phyloP scores from a whole-genome alignment of 2,888 invertebrate species.

The Acanthosepion lycidas region DNA sequence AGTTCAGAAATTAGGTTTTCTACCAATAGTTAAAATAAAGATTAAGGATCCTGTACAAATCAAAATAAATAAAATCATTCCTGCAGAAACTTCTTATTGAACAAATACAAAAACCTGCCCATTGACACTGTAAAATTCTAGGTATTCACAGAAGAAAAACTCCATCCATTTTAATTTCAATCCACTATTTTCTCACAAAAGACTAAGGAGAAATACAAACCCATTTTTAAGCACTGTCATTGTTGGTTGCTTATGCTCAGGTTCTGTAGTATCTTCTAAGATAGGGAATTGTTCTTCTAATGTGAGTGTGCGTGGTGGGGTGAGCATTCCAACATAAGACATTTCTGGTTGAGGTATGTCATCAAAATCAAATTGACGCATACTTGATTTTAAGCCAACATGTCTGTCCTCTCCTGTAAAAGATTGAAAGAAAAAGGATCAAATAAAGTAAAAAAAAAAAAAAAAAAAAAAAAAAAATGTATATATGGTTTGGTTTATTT shows the following conservation, averaged over 20 bases:
- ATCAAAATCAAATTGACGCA: slow-evolving; percentile 60
- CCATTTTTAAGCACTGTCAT: slow-evolving; percentile 47
- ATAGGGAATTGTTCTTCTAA: slow-evolving; percentile 80
- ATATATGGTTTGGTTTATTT: too few relatives aligned
- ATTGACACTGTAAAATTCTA: too few relatives aligned
- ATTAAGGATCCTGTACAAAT: too few relatives aligned
- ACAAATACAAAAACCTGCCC: too few relatives aligned
- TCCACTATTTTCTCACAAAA: too few relatives aligned
- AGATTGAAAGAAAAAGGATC: neutral
- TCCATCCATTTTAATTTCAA: too few relatives aligned
- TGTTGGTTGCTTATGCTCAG: neutral
- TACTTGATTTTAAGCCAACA: slow-evolving; percentile 63
- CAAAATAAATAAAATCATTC: too few relatives aligned
- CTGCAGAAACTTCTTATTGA: too few relatives aligned
- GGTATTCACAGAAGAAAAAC: too few relatives aligned
- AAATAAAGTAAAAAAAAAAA: neutral
- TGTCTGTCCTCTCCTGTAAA: slow-evolving; percentile 67
- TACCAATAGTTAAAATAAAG: too few relatives aligned
- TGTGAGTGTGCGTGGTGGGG: slow-evolving; percentile 91
- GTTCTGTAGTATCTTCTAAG: slow-evolving; percentile 53
- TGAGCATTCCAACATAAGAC: slow-evolving; percentile 86
- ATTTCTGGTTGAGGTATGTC: slow-evolving; percentile 76
- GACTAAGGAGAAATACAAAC: neutral
- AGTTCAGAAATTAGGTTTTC: too few relatives aligned
- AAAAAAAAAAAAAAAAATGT: too few relatives aligned